Percentiles rank a stretch among this genome's conserved stretches.
Evolutionary conservation across 1,140 invertebrate species (phyloP).

Genomic region (Elymnias hypermnestra): DNA sequence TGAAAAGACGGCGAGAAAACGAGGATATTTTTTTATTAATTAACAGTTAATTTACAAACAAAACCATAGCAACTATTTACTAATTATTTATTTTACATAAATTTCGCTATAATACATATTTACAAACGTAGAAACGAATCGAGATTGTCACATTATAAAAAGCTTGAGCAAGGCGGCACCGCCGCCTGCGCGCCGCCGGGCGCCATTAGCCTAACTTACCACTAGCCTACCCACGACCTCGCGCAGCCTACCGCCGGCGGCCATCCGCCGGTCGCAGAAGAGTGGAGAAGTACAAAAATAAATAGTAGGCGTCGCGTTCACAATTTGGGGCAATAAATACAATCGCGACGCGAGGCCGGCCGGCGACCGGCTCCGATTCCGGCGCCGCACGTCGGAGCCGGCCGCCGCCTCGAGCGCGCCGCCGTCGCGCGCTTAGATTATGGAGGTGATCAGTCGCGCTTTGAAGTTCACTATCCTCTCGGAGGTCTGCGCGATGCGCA

Average conservation of each 20-base stretch:
- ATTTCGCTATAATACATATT: constrained; percentile 76
- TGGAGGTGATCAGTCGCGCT: constrained; percentile 89
- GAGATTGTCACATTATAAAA: constrained; percentile 67
- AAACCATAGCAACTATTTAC: constrained; percentile 32
- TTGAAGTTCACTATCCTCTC: constrained; percentile 94
- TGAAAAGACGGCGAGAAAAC: background rate
- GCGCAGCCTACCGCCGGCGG: background rate
- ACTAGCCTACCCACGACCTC: background rate
- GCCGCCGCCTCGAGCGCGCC: constrained; percentile 33
- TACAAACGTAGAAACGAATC: constrained; percentile 74
- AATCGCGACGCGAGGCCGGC: no score
- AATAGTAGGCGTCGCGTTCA: no score
- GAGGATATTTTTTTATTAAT: constrained; percentile 6
- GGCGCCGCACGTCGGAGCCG: constrained; percentile 15
- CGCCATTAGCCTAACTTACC: constrained; percentile 6
- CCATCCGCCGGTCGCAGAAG: background rate
- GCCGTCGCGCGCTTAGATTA: constrained; percentile 81
- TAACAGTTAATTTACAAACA: constrained; percentile 14
- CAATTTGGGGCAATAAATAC: no score
- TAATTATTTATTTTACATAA: constrained; percentile 72
- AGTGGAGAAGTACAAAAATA: background rate
- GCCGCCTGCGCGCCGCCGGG: constrained; percentile 22
- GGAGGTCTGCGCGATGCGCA: constrained; percentile 90
- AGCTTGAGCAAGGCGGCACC: constrained; percentile 61
- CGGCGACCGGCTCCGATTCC: constrained; percentile 17